Evolutionary conservation across 2,797 vertebrate genomes (phyloP).

Genomic region (Artibeus lituratus): DNA sequence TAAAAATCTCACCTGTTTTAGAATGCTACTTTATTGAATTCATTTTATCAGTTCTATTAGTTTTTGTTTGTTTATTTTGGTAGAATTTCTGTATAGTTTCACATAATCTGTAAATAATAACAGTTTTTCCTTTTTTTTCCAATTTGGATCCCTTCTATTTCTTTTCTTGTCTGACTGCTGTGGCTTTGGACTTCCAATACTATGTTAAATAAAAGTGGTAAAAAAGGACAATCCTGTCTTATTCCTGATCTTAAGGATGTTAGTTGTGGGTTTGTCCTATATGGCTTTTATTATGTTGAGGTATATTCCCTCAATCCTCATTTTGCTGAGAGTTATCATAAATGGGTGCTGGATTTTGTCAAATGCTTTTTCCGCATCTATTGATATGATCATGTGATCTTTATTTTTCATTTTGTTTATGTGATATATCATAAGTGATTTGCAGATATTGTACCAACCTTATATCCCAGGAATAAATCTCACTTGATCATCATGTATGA

Average conservation of each 20-base stretch:
- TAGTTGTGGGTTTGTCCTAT: neutral
- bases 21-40: neutral
- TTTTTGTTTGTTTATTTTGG: neutral
- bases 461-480: neutral
- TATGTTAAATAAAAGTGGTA: neutral
- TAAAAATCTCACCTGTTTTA: no score
- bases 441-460: neutral
- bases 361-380: neutral
- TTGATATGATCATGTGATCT: neutral
- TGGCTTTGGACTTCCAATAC: no score
- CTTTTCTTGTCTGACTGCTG: neutral
- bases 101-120: neutral
- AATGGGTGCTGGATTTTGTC: neutral
- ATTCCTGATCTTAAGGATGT: neutral
- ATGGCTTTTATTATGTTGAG: no score
- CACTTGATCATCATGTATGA: neutral
- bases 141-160: neutral
- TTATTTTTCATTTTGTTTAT: neutral
- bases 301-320: no score
- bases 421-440: neutral
- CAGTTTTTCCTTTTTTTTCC: neutral
- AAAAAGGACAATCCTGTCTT: neutral
- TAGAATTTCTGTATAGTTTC: neutral
- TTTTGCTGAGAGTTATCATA: no score
- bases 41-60: neutral